Evolutionary conservation across 2,113 vertebrate genomes (phyloP).

Genomic region (Cavia porcellus): DNA sequence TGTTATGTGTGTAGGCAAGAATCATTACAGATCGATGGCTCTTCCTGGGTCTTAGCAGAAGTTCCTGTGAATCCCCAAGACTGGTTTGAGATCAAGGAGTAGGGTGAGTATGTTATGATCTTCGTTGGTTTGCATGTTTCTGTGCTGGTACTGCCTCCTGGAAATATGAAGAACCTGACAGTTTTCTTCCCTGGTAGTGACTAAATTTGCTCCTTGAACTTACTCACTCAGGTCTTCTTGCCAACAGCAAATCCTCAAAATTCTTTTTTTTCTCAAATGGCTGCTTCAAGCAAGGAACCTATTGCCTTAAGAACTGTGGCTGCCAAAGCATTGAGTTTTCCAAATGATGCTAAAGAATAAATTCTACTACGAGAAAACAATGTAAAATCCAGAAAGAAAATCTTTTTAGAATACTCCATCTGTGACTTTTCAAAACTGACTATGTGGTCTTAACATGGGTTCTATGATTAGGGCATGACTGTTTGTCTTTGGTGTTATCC

Average conservation of each 20-base stretch:
- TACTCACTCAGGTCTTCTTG: slow-evolving; percentile 69
- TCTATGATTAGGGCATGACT: slow-evolving; percentile 70
- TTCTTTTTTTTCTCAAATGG: slow-evolving; percentile 78
- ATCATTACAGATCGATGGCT: slow-evolving; percentile 70
- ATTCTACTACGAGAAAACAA: slow-evolving; percentile 50
- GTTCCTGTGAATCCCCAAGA: slow-evolving; percentile 71
- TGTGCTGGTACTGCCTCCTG: slow-evolving; percentile 65
- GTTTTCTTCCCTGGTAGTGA: slow-evolving; percentile 68
- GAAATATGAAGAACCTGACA: slow-evolving; percentile 73
- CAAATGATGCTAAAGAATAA: slow-evolving; percentile 73
- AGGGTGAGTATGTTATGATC: slow-evolving; percentile 83
- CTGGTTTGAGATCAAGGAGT: slow-evolving; percentile 69
- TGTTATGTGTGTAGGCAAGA: slow-evolving; percentile 74
- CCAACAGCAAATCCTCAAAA: slow-evolving; percentile 77
- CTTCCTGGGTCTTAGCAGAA: slow-evolving; percentile 75
- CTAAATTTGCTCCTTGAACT: slow-evolving; percentile 80
- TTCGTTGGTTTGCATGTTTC: slow-evolving; percentile 79
- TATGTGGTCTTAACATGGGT: slow-evolving; percentile 68
- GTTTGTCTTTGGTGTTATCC: slow-evolving; percentile 66
- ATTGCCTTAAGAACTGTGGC: slow-evolving; percentile 74
- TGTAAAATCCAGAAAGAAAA: slow-evolving; percentile 74
- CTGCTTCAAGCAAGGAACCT: slow-evolving; percentile 77
- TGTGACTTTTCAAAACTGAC: slow-evolving; percentile 65
- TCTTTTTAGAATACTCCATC: slow-evolving; percentile 56
- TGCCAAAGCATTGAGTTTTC: slow-evolving; percentile 70